Evolutionary conservation across 2,888 invertebrate species (phyloP).

Genomic region (Steinernema carpocapsae): DNA sequence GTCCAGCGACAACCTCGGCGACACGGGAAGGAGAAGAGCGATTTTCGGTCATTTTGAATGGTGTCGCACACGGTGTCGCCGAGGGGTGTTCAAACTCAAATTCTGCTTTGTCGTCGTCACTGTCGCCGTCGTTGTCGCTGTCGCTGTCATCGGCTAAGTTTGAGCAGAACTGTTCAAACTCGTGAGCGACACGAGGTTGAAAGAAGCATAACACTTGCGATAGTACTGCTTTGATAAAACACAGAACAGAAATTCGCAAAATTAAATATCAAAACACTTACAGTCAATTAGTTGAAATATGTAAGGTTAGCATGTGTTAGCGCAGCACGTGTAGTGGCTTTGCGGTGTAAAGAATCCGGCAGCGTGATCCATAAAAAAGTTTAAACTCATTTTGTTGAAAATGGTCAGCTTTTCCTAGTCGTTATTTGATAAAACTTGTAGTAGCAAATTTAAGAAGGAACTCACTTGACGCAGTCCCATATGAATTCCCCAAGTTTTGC

Average conservation of each 20-base stretch:
- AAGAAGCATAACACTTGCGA: too few relatives aligned
- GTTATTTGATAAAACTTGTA: not conserved
- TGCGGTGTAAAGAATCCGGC: not conserved
- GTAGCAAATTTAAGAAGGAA: not conserved
- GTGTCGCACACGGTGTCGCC: too few relatives aligned
- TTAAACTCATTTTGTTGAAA: not conserved
- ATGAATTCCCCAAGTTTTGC: conserved; percentile 32
- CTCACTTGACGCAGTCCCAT: conserved; percentile 12
- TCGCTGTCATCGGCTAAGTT: too few relatives aligned
- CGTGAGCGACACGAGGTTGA: too few relatives aligned
- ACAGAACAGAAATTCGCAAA: not conserved
- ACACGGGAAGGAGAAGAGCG: too few relatives aligned
- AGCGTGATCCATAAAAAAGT: conserved; percentile 3
- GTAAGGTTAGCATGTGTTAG: not conserved
- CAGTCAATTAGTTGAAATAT: not conserved
- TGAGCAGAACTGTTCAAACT: too few relatives aligned
- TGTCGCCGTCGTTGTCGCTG: too few relatives aligned
- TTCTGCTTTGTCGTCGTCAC: too few relatives aligned
- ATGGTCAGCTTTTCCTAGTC: not conserved
- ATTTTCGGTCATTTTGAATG: too few relatives aligned
- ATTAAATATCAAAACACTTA: not conserved
- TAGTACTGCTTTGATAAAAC: not conserved
- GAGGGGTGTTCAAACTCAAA: too few relatives aligned
- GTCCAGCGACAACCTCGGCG: too few relatives aligned
- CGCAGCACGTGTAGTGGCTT: not conserved